Conservation (phyloP, 1,140 invertebrate genomes). For the Hycleus phaleratus region DNA sequence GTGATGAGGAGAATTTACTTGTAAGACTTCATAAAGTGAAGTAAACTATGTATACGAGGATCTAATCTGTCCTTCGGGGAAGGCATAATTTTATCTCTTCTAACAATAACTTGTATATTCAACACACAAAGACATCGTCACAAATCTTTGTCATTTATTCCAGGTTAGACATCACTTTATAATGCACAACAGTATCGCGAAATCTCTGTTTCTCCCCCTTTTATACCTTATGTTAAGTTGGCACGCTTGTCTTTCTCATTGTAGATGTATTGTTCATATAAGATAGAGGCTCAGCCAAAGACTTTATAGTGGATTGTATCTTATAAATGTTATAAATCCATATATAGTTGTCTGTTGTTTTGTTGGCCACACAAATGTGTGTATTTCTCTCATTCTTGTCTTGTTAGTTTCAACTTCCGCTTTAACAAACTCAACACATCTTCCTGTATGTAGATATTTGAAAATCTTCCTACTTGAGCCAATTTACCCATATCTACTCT, state of each 20-base stretch:
- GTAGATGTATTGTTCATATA: constrained; percentile 33
- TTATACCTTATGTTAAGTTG: constrained; percentile 35
- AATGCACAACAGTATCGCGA: constrained; percentile 27
- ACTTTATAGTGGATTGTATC: constrained; percentile 39
- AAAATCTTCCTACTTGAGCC: too few species aligned
- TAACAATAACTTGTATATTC: constrained; percentile 19
- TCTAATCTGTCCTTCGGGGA: not conserved
- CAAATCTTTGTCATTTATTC: constrained; percentile 34
- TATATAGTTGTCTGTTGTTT: too few species aligned
- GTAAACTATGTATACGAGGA: not conserved
- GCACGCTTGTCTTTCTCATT: constrained; percentile 15
- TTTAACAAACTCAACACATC: too few species aligned
- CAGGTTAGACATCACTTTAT: constrained; percentile 34
- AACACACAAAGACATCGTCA: constrained; percentile 26
- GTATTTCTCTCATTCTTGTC: too few species aligned
- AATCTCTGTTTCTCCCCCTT: constrained; percentile 22
- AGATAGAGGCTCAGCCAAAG: constrained; percentile 30
- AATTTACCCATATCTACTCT: too few species aligned
- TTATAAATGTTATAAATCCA: constrained; percentile 37
- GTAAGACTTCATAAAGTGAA: not conserved
- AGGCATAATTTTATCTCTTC: constrained; percentile 1
- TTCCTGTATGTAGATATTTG: too few species aligned
- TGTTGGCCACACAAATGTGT: too few species aligned
- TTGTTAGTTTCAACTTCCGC: too few species aligned
- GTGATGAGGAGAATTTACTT: not conserved